Base-by-base conservation (phyloP, 2,888 invertebrate species). In the Celastrina argiolus region DNA sequence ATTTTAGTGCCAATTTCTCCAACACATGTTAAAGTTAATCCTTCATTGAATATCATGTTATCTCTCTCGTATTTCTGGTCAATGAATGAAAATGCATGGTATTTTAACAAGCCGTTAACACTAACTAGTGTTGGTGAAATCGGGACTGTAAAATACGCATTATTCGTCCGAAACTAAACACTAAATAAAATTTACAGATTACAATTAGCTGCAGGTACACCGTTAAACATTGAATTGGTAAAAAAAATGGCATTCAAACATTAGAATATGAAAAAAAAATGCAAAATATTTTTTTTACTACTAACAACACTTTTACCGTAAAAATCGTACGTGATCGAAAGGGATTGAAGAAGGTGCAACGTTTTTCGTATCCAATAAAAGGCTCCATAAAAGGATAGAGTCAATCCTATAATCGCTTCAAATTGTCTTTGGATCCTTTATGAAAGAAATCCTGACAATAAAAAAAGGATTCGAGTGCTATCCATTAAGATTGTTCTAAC, bases 391-490 rank as follows among this genome's bases (percentile, higher is more conserved):
- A 45, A 26, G 51, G 51, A 51, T 14, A 12, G 22, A 51, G 22
- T 51, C 18, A 51, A 51, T 51, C 51, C 51, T 26, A 5, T 51
- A 51, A 51, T 51, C 51, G 22, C 18, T 51, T 51, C 22, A 51
- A 51, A 51, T 51, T 51, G 51, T 51, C 51, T 51, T 14, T 12
- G 12, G 18, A 22, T 51, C 51, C 51, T 4, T 51, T 51, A 51
- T 51, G 51, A 51, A 51, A 12, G 12, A 51, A 51, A 22, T 51
- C 51, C 51, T 51, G 51, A 51, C 45, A 51, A 51, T 51, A 4
- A 26, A 26, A 12, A 4, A 10, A 51, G 51, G 51, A 4, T 51
- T 51, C 51, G 26, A 12, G 14, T 51, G 22, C 18, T 45, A 45
- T 45, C 45, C 45, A 18, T 45, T 51, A 26, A 51, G 22, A 51